Percentiles rank a stretch among this genome's conserved stretches.
These are phyloP conservation scores for Panzeria rudis DNA, from an alignment of 2,888 invertebrate genomes.

Conservation along the genomic window DNA sequence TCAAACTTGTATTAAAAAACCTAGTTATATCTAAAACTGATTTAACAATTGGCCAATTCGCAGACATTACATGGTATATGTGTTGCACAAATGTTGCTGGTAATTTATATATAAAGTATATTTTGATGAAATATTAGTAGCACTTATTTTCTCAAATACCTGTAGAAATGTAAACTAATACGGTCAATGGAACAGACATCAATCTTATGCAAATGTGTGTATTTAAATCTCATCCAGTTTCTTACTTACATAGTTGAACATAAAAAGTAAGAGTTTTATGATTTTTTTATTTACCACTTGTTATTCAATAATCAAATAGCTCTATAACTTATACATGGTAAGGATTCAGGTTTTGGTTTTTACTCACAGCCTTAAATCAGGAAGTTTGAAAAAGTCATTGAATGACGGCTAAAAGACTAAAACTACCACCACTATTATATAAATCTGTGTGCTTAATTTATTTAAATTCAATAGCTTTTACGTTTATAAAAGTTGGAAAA, in stretches of 20 bases:
- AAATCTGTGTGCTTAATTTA: neutral
- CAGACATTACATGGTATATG: too few species aligned
- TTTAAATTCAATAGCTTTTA: conserved; percentile 1
- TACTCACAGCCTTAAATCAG: neutral
- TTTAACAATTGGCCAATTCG: too few species aligned
- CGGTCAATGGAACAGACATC: neutral
- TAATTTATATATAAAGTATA: too few species aligned
- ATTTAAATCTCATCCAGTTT: neutral
- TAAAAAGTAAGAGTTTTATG: neutral
- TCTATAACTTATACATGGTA: neutral
- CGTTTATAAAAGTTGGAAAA: neutral
- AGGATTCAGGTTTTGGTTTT: conserved; percentile 29
- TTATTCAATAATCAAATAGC: neutral
- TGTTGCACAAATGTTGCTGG: too few species aligned
- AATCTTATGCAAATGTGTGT: neutral
- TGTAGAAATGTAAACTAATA: neutral
- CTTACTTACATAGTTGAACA: neutral
- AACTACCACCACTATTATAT: neutral
- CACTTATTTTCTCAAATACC: neutral
- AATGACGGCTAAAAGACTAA: neutral
- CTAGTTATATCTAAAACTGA: too few species aligned
- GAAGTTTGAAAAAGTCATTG: conserved; percentile 30
- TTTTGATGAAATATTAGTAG: neutral
- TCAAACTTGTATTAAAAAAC: too few species aligned
- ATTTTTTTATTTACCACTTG: neutral